Evolutionary conservation across 2,888 invertebrate genomes (phyloP).

Genomic region (Furcula furcula): DNA sequence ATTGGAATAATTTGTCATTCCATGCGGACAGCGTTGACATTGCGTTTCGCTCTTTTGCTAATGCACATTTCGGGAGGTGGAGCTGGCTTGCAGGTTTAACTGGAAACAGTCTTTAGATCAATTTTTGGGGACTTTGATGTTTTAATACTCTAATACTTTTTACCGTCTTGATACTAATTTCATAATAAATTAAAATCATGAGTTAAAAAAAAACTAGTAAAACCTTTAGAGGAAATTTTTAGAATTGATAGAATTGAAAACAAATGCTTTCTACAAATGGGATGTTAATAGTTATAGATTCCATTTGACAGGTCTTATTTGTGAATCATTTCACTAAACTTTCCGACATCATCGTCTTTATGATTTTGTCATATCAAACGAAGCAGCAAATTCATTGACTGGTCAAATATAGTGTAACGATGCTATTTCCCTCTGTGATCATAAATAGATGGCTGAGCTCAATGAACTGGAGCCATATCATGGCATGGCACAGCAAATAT

Average conservation of each 20-base stretch:
- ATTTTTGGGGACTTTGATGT: constrained; percentile 42
- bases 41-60: constrained; percentile 65
- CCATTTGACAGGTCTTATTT: too few relatives aligned
- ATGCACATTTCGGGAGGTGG: constrained; percentile 56
- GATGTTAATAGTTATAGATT: too few relatives aligned
- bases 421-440: constrained; percentile 49
- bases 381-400: constrained; percentile 27
- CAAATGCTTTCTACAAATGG: too few relatives aligned
- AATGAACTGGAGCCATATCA: constrained; percentile 62
- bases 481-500: constrained; percentile 56
- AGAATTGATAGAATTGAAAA: too few relatives aligned
- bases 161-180: too few relatives aligned
- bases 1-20: constrained; percentile 73
- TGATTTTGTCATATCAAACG: too few relatives aligned
- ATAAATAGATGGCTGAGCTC: constrained; percentile 62
- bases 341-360: too few relatives aligned
- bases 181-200: too few relatives aligned
- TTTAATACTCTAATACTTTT: constrained; percentile 10
- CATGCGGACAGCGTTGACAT: constrained; percentile 65
- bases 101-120: constrained; percentile 42
- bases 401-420: constrained; percentile 40
- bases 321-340: too few relatives aligned
- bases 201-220: too few relatives aligned
- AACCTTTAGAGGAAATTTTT: too few relatives aligned
- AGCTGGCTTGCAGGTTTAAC: constrained; percentile 37